Evolutionary conservation across 2,797 vertebrate genomes (phyloP), one percentile per base, ranked within the genome.

Genomic region (Numenius phaeopus): DNA sequence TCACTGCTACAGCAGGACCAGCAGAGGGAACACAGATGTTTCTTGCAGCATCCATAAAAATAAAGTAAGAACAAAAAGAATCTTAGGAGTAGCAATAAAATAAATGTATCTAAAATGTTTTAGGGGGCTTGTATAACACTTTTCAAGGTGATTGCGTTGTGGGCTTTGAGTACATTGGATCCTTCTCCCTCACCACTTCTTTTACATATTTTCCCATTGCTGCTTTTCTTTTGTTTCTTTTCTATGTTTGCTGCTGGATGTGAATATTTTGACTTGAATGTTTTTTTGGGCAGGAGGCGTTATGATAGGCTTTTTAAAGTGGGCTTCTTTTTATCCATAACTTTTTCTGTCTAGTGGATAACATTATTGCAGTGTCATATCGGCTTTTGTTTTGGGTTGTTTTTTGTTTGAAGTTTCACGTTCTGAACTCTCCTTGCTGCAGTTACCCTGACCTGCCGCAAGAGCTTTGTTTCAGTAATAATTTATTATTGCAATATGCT

Each of bases 11-110:
- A 66, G 81, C 87, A 70, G 75, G 55, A 54, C 93, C 91, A 94
- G 93, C 78, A 94, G 93, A 96, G 91, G 95, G 87, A 91, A 94
- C 84, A 95, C 59, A 17, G 30, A 50, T 39, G 17, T 59, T 86
- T 69, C 84, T 87, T 80, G n/a, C 42, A 67, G 55, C 30, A 77
- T 58, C 64, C 30, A 0, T 70, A 59, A 54, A 83, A 94, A 55
- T 82, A 81, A 66, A 13, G 20, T 2, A 6, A 69, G 57, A 80
- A 29, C 67, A 26, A 14, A 3, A 61, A 29, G 6, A 62, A 22
- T 26, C 58, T 57, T 62, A 32, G 23, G 17, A 61, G 26, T n/a
- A n/a, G 32, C 40, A 69, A 50, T 58, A 15, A 69, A 87, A 89
- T 50, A 8, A 9, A 14, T 24, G 1, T 73, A 9, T 65, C 82